Base-by-base conservation (phyloP, 2,797 vertebrate genomes). In the Tiaroga cobitis region DNA sequence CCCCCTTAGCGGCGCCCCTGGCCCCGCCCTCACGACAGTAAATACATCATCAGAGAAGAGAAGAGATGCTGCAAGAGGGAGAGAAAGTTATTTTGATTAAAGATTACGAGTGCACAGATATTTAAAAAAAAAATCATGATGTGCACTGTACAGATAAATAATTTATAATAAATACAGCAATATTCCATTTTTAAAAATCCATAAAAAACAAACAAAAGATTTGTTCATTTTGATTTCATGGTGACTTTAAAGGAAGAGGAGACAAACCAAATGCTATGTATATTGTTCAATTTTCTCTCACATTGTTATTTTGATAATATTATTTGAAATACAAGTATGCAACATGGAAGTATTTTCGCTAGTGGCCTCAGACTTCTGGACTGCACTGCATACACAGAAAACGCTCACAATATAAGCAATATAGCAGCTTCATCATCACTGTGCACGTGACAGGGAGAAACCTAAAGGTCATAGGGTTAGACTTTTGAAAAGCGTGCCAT, bases 351-450 rank as follows among this genome's bases (percentile, higher is more conserved):
- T 18, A 16, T 76, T 37, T 29, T 59, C 7, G 1, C 51, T 56
- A 37, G 51, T 77, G 13, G 3, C 54, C 51, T 59, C 32, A 77
- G 21, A 29, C n/a, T 46, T 73, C n/a, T 26, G 41, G 18, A 43
- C 39, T 41, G n/a, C 49, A 56, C 11, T 32, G 54, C 39, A 80
- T 29, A 49, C 19, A 65, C 15, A 29, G 21, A 61, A 78, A 26
- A 41, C 4, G n/a, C 49, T 85, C 59, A 26, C 65, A 29, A 24
- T 77, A 34, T n/a, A 29, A 29, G 16, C 63, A 75, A 70, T 46
- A 68, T 46, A 69, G 41, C 56, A 51, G 32, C 81, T 24, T 73
- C 37, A 84, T 39, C 69, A 82, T 76, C 83, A 74, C 41, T 61
- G n/a, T 74, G 46, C 68, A 72, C 3, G 3, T 39, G 85, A 69